phyloP scores from a whole-genome alignment of 2,888 invertebrate genomes.

The Apoda limacodes region DNA sequence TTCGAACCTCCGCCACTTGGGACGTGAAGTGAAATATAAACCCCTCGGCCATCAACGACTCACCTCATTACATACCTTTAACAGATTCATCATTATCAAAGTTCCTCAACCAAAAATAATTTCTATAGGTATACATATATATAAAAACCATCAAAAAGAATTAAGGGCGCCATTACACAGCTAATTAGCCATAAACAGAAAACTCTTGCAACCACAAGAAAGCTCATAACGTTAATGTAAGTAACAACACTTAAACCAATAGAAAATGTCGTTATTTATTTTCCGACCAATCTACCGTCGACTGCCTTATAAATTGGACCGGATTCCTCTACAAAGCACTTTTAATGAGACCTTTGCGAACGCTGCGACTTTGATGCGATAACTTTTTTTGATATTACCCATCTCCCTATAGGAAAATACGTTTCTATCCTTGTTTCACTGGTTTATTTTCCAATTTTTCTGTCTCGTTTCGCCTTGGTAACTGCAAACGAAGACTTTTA shows the following conservation, averaged over 20 bases:
- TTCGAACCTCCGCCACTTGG: no score
- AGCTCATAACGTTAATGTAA: conserved; percentile 11
- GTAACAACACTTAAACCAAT: conserved; percentile 40
- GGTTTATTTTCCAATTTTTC: conserved; percentile 21
- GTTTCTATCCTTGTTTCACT: conserved; percentile 32
- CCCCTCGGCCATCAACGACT: no score
- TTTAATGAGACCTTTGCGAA: conserved; percentile 64
- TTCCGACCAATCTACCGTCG: conserved; percentile 45
- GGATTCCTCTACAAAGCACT: conserved; percentile 61
- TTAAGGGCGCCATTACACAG: no score
- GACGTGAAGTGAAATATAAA: no score
- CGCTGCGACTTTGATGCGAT: conserved; percentile 59
- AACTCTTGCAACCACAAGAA: conserved; percentile 20
- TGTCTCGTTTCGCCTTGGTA: conserved; percentile 35
- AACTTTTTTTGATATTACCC: conserved; percentile 66
- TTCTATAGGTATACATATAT: no score
- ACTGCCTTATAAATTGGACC: conserved; percentile 58
- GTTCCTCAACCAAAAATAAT: no score
- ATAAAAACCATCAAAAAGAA: no score
- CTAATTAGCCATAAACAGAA: no score
- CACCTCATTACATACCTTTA: no score
- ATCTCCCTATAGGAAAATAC: conserved; percentile 48
- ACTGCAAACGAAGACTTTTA: conserved; percentile 52
- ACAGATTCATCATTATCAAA: no score
- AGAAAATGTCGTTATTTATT: conserved; percentile 52